A percentile compares a stretch with the other conserved stretches of the same genome.
phyloP scores from a whole-genome alignment of 2,888 invertebrate species.

The Himalopsyche japonica region DNA sequence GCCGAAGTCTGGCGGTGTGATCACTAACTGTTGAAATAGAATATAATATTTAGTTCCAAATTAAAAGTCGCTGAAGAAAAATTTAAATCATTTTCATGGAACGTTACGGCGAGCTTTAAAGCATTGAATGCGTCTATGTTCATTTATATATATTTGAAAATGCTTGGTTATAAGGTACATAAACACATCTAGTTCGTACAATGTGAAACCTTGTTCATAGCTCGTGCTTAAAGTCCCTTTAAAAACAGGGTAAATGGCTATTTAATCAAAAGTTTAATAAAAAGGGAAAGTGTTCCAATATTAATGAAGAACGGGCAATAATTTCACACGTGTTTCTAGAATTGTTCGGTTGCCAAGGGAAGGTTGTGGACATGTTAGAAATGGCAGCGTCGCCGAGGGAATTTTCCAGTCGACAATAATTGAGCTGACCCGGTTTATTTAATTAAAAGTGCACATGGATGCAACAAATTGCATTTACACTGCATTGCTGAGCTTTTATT shows the following conservation, averaged over 20 bases:
- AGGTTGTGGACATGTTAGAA: not conserved
- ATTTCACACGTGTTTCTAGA: not conserved
- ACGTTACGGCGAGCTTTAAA: not conserved
- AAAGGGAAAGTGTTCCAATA: not conserved
- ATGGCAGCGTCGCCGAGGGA: not conserved
- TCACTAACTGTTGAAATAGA: too few relatives aligned
- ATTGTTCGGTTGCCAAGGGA: not conserved
- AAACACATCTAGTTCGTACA: constrained; percentile 27
- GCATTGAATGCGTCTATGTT: not conserved
- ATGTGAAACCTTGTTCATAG: constrained; percentile 19
- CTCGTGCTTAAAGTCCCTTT: constrained; percentile 8
- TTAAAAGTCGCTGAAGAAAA: too few relatives aligned
- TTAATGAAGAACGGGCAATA: not conserved
- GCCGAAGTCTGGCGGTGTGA: too few relatives aligned
- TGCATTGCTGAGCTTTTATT: not conserved
- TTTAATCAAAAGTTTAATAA: not conserved
- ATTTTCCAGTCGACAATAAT: constrained; percentile 1
- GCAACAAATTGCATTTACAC: not conserved
- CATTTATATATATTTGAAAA: not conserved
- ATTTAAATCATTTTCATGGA: not conserved
- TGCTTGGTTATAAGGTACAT: constrained; percentile 14
- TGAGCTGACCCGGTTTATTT: not conserved
- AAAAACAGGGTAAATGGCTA: not conserved
- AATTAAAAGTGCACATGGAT: not conserved
- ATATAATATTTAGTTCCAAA: too few relatives aligned